Base-by-base conservation (phyloP, 2,888 invertebrate species). In the Yponomeuta sedellus region DNA sequence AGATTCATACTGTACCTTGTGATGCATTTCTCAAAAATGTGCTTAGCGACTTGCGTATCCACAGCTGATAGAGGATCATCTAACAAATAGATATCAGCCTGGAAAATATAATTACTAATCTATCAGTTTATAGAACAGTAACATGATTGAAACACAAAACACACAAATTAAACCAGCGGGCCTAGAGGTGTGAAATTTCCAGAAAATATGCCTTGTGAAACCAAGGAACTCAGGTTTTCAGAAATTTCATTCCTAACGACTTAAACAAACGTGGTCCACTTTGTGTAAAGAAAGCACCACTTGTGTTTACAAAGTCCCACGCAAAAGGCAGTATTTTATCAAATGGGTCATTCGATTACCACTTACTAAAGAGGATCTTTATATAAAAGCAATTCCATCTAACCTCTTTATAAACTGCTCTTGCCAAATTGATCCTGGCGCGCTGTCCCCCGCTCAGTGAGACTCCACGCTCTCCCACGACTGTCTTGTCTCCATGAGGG, bases 401-500 rank as follows among this genome's bases (percentile, higher is more conserved):
- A 74, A 89, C 90, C 73, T 88, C 92, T 72, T 92, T 92, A 75
- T 95, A 95, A 66, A 95, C 87, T n/a, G 94, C 93, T 77, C 95
- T 85, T 1, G 93, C 87, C 74, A 94, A 77, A 74, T 92, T 93
- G 56, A 93, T 91, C 66, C 96, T 91, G 0, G 96, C 95, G 69
- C 94, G 92, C 83, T 96, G 97, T 10, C 97, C 96, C 39, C 97
- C 97, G 68, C 96, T 96, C 10, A 97, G 86, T 6, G 95, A 95
- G 0, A 95, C 94, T 16, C 97, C 97, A 64, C 96, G 92, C 77
- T 97, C 97, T 0, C 97, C 98, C 0, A 97, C 95, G 34, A 96
- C 89, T 0, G 97, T 97, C 80, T 94, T 93, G 78, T 97, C 97
- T 0, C 96, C 96, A 72, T 95, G 94, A 12, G 96, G 95, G 73